A percentile compares a stretch with the other conserved stretches of the same genome.
These are phyloP conservation scores for Seriola aureovittata DNA, from an alignment of 2,113 vertebrate genomes.

Conservation along the genomic window DNA sequence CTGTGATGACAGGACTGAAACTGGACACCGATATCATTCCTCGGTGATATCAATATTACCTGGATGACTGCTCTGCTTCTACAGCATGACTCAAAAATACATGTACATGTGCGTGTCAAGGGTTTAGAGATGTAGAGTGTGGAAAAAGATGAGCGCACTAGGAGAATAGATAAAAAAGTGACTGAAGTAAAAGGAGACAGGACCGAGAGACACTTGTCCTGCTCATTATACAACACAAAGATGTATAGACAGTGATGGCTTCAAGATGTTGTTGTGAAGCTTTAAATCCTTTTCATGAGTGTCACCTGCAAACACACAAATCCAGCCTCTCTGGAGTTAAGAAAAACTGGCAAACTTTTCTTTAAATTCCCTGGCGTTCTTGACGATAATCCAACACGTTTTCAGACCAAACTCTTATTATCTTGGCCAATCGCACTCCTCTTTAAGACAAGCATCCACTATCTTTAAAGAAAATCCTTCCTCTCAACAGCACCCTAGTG, in stretches of 20 bases:
- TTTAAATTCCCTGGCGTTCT: slow-evolving; percentile 33
- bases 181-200: slow-evolving; percentile 7
- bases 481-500: slow-evolving; percentile 76
- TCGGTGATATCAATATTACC: slow-evolving; percentile 48
- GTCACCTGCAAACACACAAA: slow-evolving; percentile 33
- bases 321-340: slow-evolving; percentile 30
- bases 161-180: not conserved
- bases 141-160: slow-evolving; percentile 22
- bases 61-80: slow-evolving; percentile 49
- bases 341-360: slow-evolving; percentile 33
- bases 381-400: slow-evolving; percentile 51
- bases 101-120: not conserved
- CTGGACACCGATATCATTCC: slow-evolving; percentile 36
- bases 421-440: slow-evolving; percentile 63
- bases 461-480: slow-evolving; percentile 79
- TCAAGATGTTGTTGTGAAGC: slow-evolving; percentile 11
- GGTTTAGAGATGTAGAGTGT: not conserved
- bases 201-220: not conserved
- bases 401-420: slow-evolving; percentile 69
- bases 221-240: slow-evolving; percentile 13
- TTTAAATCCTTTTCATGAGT: not conserved
- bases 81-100: slow-evolving; percentile 13
- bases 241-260: slow-evolving; percentile 19
- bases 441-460: slow-evolving; percentile 69
- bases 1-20: slow-evolving; percentile 44